Evolutionary conservation across 2,888 invertebrate genomes (phyloP).

Genomic region (Margaritifera margaritifera): DNA sequence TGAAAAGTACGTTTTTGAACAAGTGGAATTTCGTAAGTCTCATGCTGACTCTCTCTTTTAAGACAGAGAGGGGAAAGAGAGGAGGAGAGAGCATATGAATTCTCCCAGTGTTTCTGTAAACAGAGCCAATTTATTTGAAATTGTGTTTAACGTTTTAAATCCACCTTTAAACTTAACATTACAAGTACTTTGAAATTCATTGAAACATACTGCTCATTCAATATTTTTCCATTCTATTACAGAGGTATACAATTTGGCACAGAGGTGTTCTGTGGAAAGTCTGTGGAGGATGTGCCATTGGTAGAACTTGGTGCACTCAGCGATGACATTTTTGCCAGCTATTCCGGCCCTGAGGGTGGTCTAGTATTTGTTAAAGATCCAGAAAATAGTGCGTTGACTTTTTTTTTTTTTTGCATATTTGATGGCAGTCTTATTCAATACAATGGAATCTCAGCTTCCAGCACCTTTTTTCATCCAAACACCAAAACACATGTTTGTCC

Average conservation of each 20-base stretch:
- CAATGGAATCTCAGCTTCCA: neutral
- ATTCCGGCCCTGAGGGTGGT: conserved; percentile 88
- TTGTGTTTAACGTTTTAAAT: too few relatives aligned
- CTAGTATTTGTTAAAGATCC: conserved; percentile 79
- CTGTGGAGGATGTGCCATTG: conserved; percentile 82
- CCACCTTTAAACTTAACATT: too few relatives aligned
- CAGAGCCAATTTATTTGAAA: too few relatives aligned
- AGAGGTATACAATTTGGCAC: conserved; percentile 51
- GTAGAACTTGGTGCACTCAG: conserved; percentile 74
- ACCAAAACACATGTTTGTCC: neutral
- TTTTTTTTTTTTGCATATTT: neutral
- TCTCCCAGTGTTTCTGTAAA: too few relatives aligned
- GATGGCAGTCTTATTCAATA: neutral
- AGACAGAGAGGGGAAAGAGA: too few relatives aligned
- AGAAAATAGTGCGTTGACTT: conserved; percentile 11
- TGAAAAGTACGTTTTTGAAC: too few relatives aligned
- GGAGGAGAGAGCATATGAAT: too few relatives aligned
- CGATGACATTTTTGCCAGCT: conserved; percentile 80
- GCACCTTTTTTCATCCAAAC: neutral
- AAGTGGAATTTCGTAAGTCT: too few relatives aligned
- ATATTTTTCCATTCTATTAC: neutral
- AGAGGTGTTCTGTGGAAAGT: conserved; percentile 80
- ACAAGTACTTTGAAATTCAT: too few relatives aligned
- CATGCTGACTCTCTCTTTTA: too few relatives aligned
- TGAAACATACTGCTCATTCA: too few relatives aligned